Evolutionary conservation across 2,113 vertebrate species (phyloP).

Genomic region (Nothobranchius furzeri): DNA sequence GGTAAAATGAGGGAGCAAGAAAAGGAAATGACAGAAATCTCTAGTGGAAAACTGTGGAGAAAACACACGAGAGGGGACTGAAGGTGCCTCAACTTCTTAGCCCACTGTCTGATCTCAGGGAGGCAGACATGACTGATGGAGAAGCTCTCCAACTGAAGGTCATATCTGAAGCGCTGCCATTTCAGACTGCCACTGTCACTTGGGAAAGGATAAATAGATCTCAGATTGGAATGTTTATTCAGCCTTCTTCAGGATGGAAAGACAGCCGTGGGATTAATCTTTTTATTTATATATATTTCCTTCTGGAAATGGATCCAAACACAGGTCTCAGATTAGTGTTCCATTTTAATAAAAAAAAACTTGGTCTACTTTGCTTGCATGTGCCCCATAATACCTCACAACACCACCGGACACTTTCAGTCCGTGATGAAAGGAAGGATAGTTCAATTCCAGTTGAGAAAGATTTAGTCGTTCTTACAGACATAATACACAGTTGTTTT

Average conservation of each 20-base stretch:
- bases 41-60: constrained; percentile 30
- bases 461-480: constrained; percentile 32
- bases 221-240: constrained; percentile 54
- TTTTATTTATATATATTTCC: constrained; percentile 11
- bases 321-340: constrained; percentile 37
- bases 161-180: constrained; percentile 64
- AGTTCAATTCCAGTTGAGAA: constrained; percentile 35
- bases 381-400: constrained; percentile 16
- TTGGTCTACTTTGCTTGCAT: constrained; percentile 25
- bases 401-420: constrained; percentile 4
- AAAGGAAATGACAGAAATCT: constrained; percentile 36
- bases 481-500: too few species aligned
- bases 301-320: constrained; percentile 18
- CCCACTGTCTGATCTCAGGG: constrained; percentile 64
- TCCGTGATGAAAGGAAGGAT: background rate
- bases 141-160: constrained; percentile 71
- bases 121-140: constrained; percentile 70
- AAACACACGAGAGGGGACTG: constrained; percentile 16
- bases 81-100: constrained; percentile 39
- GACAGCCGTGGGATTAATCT: constrained; percentile 46
- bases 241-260: constrained; percentile 30
- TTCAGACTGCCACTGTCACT: constrained; percentile 61
- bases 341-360: constrained; percentile 43
- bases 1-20: constrained; percentile 16
- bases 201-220: constrained; percentile 63